Conservation (phyloP, 2,797 vertebrate genomes). For the Borostomias antarcticus region DNA sequence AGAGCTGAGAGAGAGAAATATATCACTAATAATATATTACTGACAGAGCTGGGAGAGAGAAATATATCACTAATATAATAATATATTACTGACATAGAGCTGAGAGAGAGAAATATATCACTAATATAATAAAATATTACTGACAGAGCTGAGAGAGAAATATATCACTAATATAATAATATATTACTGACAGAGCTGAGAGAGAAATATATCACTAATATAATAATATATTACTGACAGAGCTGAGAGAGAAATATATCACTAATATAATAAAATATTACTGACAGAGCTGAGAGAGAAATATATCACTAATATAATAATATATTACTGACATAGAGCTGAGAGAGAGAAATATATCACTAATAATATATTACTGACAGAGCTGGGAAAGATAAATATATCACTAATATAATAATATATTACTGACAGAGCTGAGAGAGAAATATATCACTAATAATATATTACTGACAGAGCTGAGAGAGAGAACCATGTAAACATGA, state of each 20-base stretch:
- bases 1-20: not conserved
- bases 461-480: not conserved
- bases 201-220: no score
- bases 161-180: no score
- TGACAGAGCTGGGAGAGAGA: constrained; percentile 15
- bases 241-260: no score
- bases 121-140: not conserved
- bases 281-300: not conserved
- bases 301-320: no score
- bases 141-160: not conserved
- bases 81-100: no score
- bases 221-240: no score
- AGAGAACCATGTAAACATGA: constrained; percentile 16
- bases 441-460: not conserved
- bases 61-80: no score
- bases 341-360: constrained; percentile 2
- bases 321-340: constrained; percentile 89
- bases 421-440: not conserved
- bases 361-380: no score
- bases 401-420: not conserved
- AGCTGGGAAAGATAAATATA: constrained; percentile 21
- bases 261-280: not conserved
- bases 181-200: not conserved
- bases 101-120: no score
- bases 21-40: no score